Evolutionary conservation across 1,140 invertebrate genomes (phyloP).

Genomic region (Heliothis subflexa): DNA sequence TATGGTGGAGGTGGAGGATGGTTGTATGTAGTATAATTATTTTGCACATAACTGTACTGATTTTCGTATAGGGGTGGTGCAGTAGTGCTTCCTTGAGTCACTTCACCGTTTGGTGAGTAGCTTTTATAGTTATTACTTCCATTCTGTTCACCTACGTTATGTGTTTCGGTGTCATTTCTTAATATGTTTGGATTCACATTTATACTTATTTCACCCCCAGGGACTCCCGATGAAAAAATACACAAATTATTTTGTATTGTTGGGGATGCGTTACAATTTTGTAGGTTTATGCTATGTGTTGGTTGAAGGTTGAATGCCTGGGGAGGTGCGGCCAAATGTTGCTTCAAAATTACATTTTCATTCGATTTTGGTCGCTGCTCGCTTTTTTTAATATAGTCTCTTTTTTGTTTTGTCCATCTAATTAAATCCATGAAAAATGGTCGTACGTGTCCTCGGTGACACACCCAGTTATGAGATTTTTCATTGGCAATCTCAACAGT

Average conservation of each 20-base stretch:
- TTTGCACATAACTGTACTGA: neutral
- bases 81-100: neutral
- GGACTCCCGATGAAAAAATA: slow-evolving; percentile 32
- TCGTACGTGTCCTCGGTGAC: slow-evolving; percentile 26
- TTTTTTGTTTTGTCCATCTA: slow-evolving; percentile 39
- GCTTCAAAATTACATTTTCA: slow-evolving; percentile 5
- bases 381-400: neutral
- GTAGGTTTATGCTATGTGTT: neutral
- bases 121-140: neutral
- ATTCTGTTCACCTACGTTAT: neutral
- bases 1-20: slow-evolving; percentile 4
- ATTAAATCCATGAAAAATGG: slow-evolving; percentile 47
- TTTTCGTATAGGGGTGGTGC: neutral
- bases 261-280: neutral
- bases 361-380: neutral
- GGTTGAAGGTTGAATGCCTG: neutral
- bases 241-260: slow-evolving; percentile 5
- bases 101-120: no score
- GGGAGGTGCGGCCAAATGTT: neutral
- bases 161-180: neutral
- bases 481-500: slow-evolving; percentile 29
- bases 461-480: slow-evolving; percentile 9
- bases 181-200: slow-evolving; percentile 28
- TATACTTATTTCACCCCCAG: slow-evolving; percentile 34
- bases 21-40: neutral